Conservation (phyloP, 2,888 invertebrate genomes). For the Lycaena phlaeas region DNA sequence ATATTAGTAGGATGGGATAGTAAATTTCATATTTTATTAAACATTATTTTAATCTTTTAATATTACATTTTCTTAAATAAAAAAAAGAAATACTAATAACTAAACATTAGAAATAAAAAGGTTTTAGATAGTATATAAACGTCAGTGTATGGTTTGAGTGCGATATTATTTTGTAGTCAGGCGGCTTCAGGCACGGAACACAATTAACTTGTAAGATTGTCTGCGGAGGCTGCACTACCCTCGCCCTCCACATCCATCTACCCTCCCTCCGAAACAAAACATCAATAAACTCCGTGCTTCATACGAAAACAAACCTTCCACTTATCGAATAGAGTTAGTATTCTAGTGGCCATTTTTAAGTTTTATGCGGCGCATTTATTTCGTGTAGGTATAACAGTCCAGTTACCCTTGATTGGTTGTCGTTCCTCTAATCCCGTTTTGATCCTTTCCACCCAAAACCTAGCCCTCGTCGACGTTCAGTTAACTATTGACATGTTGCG, state of each 20-base stretch:
- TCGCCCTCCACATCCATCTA: conserved; percentile 61
- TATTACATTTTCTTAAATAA: too few species aligned
- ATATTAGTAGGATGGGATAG: too few species aligned
- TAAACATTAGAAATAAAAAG: too few species aligned
- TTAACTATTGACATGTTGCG: conserved; percentile 68
- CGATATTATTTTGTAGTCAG: conserved; percentile 68
- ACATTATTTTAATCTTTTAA: too few species aligned
- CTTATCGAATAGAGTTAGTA: conserved; percentile 25
- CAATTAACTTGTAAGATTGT: conserved; percentile 74
- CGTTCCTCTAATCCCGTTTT: conserved; percentile 80
- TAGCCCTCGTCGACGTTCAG: conserved; percentile 67
- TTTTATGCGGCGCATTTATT: conserved; percentile 72
- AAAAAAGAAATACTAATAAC: too few species aligned
- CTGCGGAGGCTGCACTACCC: conserved; percentile 69
- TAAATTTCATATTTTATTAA: too few species aligned
- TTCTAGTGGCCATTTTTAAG: conserved; percentile 32
- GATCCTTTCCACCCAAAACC: conserved; percentile 76
- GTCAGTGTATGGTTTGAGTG: conserved; percentile 29
- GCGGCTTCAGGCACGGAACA: conserved; percentile 67
- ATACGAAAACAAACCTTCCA: conserved; percentile 29
- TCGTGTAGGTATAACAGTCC: conserved; percentile 72
- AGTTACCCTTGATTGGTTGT: conserved; percentile 80
- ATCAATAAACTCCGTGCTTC: conserved; percentile 55
- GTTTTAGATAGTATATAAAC: background rate
- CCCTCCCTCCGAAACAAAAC: conserved; percentile 71